Evolutionary conservation across 2,888 invertebrate genomes (phyloP).

Genomic region (Pomacea canaliculata): DNA sequence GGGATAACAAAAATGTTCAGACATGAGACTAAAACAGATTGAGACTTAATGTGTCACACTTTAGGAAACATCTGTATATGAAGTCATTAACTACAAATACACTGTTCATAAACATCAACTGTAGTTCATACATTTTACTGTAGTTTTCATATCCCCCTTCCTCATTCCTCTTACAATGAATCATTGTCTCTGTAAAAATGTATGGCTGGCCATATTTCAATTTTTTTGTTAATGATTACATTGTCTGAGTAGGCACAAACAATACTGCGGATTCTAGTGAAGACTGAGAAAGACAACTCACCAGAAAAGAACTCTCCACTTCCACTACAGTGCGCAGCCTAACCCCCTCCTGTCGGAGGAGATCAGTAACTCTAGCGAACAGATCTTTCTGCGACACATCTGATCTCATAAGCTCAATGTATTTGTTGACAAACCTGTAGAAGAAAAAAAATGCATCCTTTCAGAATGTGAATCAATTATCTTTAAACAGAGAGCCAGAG

Average conservation of each 20-base stretch:
- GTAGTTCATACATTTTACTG: too few species aligned
- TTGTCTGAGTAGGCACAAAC: too few species aligned
- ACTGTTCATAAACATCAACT: too few species aligned
- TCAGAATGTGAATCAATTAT: background rate
- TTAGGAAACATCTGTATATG: too few species aligned
- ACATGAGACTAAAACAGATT: too few species aligned
- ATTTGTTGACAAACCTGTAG: slow-evolving; percentile 64
- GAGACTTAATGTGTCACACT: too few species aligned
- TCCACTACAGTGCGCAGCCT: slow-evolving; percentile 32
- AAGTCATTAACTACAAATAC: too few species aligned
- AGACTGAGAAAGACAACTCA: slow-evolving; percentile 11
- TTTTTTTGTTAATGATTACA: too few species aligned
- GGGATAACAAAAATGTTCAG: too few species aligned
- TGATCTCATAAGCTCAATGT: slow-evolving; percentile 43
- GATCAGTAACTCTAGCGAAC: slow-evolving; percentile 34
- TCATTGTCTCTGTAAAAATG: background rate
- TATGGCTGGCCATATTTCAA: background rate
- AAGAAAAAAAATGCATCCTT: background rate
- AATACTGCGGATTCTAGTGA: too few species aligned
- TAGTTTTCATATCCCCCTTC: too few species aligned
- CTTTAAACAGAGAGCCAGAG: too few species aligned
- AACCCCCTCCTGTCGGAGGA: slow-evolving; percentile 33
- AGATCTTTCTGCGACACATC: slow-evolving; percentile 30
- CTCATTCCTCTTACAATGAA: background rate
- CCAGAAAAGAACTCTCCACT: slow-evolving; percentile 30